Conservation (phyloP, 1,140 invertebrate species). For the Liolophura sinensis region DNA sequence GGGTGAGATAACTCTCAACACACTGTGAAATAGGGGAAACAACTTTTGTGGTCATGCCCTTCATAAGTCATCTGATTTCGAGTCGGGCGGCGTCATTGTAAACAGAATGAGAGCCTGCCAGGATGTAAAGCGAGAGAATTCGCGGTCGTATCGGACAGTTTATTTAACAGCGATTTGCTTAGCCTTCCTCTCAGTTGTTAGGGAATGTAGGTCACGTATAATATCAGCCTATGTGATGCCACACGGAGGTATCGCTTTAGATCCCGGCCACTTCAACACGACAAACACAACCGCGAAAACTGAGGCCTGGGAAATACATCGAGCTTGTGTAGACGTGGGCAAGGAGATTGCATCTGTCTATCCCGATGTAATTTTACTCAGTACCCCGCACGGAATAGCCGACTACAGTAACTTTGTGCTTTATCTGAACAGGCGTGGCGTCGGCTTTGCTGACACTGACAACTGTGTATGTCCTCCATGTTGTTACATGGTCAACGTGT, state of each 20-base stretch:
- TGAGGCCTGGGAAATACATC: slow-evolving; percentile 27
- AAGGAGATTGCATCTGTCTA: slow-evolving; percentile 13
- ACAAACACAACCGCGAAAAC: slow-evolving; percentile 28
- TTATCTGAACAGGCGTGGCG: slow-evolving; percentile 27
- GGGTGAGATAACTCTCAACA: no score
- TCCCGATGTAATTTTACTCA: slow-evolving; percentile 31
- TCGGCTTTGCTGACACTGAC: slow-evolving; percentile 31
- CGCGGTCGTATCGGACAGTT: no score
- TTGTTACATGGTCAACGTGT: slow-evolving; percentile 25
- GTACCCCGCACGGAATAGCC: slow-evolving; percentile 34
- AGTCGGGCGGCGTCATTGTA: no score
- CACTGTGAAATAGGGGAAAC: no score
- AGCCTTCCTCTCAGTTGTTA: no score
- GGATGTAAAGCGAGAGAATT: no score
- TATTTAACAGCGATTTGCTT: no score
- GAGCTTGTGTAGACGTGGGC: slow-evolving; percentile 20
- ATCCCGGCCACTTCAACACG: slow-evolving; percentile 29
- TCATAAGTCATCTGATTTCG: no score
- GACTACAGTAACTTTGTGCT: slow-evolving; percentile 30
- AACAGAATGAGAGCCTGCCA: no score
- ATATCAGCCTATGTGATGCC: slow-evolving; percentile 23
- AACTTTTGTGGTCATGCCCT: no score
- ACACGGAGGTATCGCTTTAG: slow-evolving; percentile 35
- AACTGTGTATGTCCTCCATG: slow-evolving; percentile 35
- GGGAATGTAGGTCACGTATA: no score